A percentile compares a stretch with the other conserved stretches of the same genome.
phyloP scores from a whole-genome alignment of 2,113 vertebrate species.

The Nesogale talazaci region DNA sequence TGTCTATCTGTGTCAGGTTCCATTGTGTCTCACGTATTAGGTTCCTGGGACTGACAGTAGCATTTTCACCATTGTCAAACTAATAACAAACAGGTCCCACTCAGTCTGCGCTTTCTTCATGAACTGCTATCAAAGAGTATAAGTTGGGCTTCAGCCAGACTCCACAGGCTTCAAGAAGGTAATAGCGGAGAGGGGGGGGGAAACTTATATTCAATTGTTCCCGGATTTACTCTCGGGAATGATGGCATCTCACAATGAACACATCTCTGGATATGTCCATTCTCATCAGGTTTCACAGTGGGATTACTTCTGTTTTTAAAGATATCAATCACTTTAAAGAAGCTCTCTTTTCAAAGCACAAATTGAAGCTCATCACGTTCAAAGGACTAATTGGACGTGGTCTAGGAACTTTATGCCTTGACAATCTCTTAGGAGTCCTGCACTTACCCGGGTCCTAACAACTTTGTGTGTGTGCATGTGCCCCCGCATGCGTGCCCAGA shows the following conservation, averaged over 20 bases:
- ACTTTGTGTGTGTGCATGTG: not conserved
- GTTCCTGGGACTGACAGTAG: too few relatives aligned
- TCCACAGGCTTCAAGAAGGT: not conserved
- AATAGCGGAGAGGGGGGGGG: not conserved
- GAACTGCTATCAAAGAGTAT: not conserved
- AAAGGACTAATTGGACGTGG: not conserved
- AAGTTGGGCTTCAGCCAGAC: not conserved
- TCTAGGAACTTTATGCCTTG: not conserved
- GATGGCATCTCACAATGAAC: too few relatives aligned
- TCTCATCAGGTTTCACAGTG: too few relatives aligned
- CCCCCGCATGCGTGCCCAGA: not conserved
- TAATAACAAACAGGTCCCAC: not conserved
- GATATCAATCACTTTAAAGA: not conserved
- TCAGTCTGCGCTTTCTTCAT: too few relatives aligned
- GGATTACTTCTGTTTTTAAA: not conserved
- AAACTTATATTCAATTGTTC: not conserved
- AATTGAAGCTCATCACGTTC: not conserved
- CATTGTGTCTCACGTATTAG: too few relatives aligned
- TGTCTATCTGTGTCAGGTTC: too few relatives aligned
- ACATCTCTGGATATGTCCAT: too few relatives aligned
- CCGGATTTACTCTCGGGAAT: not conserved
- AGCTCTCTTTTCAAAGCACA: not conserved
- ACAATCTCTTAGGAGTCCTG: not conserved
- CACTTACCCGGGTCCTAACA: not conserved
- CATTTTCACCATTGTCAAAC: not conserved